A percentile compares a stretch with the other conserved stretches of the same genome.
These are phyloP conservation scores for Dilophus febrilis DNA, from an alignment of 2,888 invertebrate species.

Conservation along the genomic window DNA sequence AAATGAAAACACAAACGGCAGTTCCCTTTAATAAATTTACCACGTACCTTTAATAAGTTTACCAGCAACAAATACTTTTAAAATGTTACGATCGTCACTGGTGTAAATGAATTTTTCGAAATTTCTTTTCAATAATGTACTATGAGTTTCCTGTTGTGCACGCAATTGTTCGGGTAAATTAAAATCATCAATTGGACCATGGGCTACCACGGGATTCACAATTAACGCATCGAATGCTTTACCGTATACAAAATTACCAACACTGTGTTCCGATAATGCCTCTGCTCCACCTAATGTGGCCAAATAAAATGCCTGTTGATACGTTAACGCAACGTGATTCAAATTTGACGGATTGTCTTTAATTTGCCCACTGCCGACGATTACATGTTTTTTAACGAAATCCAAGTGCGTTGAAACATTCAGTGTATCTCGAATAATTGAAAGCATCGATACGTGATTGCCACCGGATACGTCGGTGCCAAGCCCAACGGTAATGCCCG, in stretches of 20 bases:
- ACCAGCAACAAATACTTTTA: constrained; percentile 59
- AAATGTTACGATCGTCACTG: constrained; percentile 72
- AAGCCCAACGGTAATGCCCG: constrained; percentile 57
- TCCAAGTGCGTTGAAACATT: constrained; percentile 54
- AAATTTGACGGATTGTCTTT: constrained; percentile 1
- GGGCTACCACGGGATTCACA: constrained; percentile 34
- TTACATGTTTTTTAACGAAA: constrained; percentile 30
- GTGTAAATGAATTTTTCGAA: constrained; percentile 60
- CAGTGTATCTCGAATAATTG: constrained; percentile 54
- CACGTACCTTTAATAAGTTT: constrained; percentile 36
- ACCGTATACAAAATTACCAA: constrained; percentile 64
- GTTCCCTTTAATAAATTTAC: too few relatives aligned
- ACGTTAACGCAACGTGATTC: constrained; percentile 37
- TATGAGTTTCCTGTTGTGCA: constrained; percentile 13
- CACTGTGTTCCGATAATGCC: constrained; percentile 55
- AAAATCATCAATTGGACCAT: constrained; percentile 37
- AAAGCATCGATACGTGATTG: constrained; percentile 54
- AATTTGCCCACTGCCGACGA: constrained; percentile 17
- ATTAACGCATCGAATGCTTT: constrained; percentile 80
- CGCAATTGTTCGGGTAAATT: constrained; percentile 14
- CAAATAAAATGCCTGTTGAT: constrained; percentile 62
- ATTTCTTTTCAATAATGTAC: constrained; percentile 38
- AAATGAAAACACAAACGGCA: too few relatives aligned
- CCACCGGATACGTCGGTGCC: constrained; percentile 84
- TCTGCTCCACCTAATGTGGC: constrained; percentile 76